Percentiles rank a stretch among this genome's conserved stretches.
Evolutionary conservation across 2,888 invertebrate species (phyloP).

Genomic region (Petrophora chlorosata): DNA sequence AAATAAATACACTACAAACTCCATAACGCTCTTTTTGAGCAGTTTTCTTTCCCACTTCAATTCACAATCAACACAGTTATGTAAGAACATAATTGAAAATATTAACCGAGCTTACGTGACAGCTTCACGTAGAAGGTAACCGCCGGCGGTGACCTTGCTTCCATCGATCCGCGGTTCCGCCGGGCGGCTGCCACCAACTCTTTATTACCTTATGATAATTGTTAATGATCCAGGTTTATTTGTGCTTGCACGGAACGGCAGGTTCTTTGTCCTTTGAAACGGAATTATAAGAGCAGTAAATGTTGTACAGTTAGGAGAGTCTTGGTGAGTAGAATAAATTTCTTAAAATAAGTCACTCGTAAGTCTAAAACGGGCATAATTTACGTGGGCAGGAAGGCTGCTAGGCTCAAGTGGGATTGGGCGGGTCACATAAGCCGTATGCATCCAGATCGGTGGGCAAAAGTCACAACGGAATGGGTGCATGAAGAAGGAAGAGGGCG

Average conservation of each 20-base stretch:
- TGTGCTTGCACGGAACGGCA: constrained; percentile 14
- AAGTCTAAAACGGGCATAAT: no score
- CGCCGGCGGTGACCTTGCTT: constrained; percentile 23
- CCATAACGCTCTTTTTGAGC: no score
- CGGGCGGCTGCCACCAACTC: constrained; percentile 18
- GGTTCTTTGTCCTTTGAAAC: neutral
- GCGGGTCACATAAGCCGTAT: no score
- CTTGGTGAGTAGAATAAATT: neutral
- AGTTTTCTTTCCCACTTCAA: no score
- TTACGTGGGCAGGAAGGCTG: no score
- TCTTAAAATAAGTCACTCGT: no score
- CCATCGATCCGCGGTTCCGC: constrained; percentile 24
- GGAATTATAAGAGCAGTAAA: constrained; percentile 15
- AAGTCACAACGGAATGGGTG: no score
- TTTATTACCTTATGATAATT: constrained; percentile 30
- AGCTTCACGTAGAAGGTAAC: constrained; percentile 5
- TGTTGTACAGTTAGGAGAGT: neutral
- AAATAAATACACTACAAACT: no score
- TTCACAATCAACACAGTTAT: neutral
- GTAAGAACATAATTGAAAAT: constrained; percentile 16
- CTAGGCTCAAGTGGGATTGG: no score
- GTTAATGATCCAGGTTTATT: constrained; percentile 19
- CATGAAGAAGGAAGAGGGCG: no score
- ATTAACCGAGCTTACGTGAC: constrained; percentile 15
- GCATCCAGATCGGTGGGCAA: no score